phyloP scores from a whole-genome alignment of 2,797 vertebrate genomes.

The Tauraco hartlaubi region DNA sequence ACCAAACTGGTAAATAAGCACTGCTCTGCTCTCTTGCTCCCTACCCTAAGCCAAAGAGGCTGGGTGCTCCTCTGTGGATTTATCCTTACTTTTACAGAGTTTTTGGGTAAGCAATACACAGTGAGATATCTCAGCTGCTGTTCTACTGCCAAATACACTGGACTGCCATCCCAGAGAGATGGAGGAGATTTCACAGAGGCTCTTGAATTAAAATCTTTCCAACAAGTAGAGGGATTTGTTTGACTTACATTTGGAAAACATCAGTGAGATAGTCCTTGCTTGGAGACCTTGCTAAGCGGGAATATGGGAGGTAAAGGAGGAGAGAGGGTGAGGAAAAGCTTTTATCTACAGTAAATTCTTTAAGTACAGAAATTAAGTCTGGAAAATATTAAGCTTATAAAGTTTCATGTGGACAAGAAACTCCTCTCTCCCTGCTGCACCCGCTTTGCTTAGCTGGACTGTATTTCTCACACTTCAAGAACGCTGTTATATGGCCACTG shows the following conservation, averaged over 20 bases:
- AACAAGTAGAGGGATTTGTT: not conserved
- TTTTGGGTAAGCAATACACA: not conserved
- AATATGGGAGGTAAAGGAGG: slow-evolving; percentile 3
- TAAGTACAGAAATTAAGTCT: not conserved
- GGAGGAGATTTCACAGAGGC: not conserved
- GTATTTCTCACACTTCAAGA: not conserved
- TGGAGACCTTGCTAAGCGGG: not conserved
- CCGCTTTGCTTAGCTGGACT: not conserved
- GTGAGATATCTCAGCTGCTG: not conserved
- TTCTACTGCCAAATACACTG: not conserved
- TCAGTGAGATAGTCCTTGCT: not conserved
- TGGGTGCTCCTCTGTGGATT: not conserved
- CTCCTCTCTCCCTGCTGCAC: not conserved
- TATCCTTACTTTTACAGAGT: not conserved
- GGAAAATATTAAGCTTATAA: slow-evolving; percentile 20
- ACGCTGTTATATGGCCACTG: not conserved
- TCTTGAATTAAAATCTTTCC: not conserved
- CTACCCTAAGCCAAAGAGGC: not conserved
- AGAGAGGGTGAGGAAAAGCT: slow-evolving; percentile 23
- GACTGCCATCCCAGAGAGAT: not conserved
- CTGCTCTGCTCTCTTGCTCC: not conserved
- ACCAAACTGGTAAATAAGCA: not conserved
- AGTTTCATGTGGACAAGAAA: not conserved
- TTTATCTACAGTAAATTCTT: not conserved
- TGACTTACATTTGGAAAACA: not conserved